Base-by-base conservation (phyloP, 1,140 invertebrate genomes). In the Drosophila asahinai region DNA sequence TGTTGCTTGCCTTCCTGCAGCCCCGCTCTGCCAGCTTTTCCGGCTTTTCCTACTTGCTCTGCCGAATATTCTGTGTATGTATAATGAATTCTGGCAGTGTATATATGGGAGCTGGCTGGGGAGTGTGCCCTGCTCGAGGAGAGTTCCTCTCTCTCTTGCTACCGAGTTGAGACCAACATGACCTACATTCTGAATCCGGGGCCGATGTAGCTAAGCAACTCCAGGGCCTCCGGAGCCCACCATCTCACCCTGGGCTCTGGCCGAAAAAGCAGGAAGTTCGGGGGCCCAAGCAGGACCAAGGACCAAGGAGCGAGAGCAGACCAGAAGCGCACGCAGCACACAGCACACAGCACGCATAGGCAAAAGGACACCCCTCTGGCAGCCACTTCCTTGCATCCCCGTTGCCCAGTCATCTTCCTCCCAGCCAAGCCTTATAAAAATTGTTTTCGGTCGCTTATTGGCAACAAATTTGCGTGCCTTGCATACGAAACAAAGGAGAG, bases 381-480 rank as follows among this genome's bases (percentile, higher is more conserved):
- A 61, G 48, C 11, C 25, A 27, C 27, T 52, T 43, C 27, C 22
- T 17, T 33, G 14, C 12, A 30, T 25, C 40, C 19, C 14, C 27
- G n/a, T 17, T 17, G n/a, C n/a, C 30, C 47, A 42, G 67, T 43
- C 70, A 72, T 73, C 66, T 73, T 12, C 25, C 58, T n/a, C 27
- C 62, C 25, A 70, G 65, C 40, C 59, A 64, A 43, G 63, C 60
- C 64, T 63, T 86, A 84, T 84, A 84, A 84, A 84, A 81, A 84
- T 84, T 84, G 82, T 84, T 84, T 84, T 84, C 82, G 82, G 66
- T 64, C 78, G 78, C 82, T 86, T 84, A 84, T 84, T 84, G 82
- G 82, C 82, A 86, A 86, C 82, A 84, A 84, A 84, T 84, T 84
- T 84, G 82, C 82, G 82, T 84, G 82, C 78, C 57, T 66, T 84